Evolutionary conservation across 2,797 vertebrate species (phyloP), one percentile per base, ranked within the genome.

Genomic region (Lacerta bilineata): DNA sequence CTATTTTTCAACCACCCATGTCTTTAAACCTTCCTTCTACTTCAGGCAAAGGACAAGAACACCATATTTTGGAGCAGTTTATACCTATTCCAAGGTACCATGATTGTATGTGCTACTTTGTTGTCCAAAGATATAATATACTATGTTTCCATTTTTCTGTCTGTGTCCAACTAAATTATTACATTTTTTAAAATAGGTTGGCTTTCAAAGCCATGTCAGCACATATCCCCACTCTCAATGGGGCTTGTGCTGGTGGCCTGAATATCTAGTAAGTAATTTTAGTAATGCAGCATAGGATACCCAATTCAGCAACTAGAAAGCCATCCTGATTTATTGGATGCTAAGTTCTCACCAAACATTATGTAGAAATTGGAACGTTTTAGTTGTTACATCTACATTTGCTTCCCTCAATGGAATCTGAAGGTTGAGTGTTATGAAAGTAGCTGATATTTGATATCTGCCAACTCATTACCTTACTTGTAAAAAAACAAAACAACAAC

Each of bases 91-190:
- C 90, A 93, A 94, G 93, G 91, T 91, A 92, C 87, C 80, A 89
- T 86, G 91, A 94, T 93, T 91, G 77, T 93, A 93, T 93, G 86
- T 94, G 95, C 92, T 93, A 8, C 91, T 94, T 88, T 80, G 18
- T 90, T 90, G 91, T 0, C 13, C 93, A 94, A 87, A 93, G 95
- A 94, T 87, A 91, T 90, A 92, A 94, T 90, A 93, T 84, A 89
- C 91, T 86, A 92, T 91, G 86, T 29, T 91, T 87, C 90, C 84
- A 91, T 84, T 80, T 93, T 88, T 66, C 33, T 87, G 82, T 90
- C 81, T 88, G 41, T 72, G 5, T 59, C n/a, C 39, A 79, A 87
- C 46, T 64, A 88, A 84, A 89, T 81, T 91, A 89, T 69, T 43
- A 94, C 79, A 68, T 84, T 91, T 41, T 86, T 46, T 68, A 93